Base-by-base conservation (phyloP, 2,797 vertebrate species). In the Enteromius fasciolatus region DNA sequence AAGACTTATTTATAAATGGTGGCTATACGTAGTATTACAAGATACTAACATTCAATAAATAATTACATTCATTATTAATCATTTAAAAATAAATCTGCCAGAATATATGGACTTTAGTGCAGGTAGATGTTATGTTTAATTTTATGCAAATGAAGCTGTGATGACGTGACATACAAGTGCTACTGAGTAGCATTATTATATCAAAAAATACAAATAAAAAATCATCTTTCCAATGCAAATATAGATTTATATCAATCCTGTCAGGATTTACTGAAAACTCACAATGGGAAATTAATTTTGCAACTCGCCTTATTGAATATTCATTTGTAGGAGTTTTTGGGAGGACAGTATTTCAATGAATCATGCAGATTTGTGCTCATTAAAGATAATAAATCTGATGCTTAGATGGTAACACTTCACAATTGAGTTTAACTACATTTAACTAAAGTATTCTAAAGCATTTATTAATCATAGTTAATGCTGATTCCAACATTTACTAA, bases 21-120 rank as follows among this genome's bases (percentile, higher is more conserved):
- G 70, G 50, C 48, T 8, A n/a, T n/a, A n/a, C n/a, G 36, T 11
- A 15, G 48, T n/a, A 52, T 15, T 36, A 54, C 4, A 28, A 72
- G 17, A 52, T 48, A 52, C 18, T 46, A 46, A 36, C 11, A n/a
- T 36, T 54, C 18, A 74, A 74, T 74, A 54, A 74, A 74, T 54
- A 74, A 74, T 54, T 36, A 23, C 54, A 33, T 8, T 5, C 20
- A 36, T 36, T 36, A 54, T 74, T 74, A 74, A 54, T 36, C 4
- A 73, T 74, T 36, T 2, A 73, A 33, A 28, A 73, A 72, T 20
- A 3, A 20, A 54, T 54, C 70, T 73, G 48, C 18, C 11, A 8
- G 5, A 31, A 74, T 36, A 36, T n/a, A n/a, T 4, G 70, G 28
- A 73, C 11, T 33, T 73, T 6, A n/a, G 11, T 73, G 18, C n/a